Conservation (phyloP, 2,797 vertebrate species). For the Lithobates sylvaticus region DNA sequence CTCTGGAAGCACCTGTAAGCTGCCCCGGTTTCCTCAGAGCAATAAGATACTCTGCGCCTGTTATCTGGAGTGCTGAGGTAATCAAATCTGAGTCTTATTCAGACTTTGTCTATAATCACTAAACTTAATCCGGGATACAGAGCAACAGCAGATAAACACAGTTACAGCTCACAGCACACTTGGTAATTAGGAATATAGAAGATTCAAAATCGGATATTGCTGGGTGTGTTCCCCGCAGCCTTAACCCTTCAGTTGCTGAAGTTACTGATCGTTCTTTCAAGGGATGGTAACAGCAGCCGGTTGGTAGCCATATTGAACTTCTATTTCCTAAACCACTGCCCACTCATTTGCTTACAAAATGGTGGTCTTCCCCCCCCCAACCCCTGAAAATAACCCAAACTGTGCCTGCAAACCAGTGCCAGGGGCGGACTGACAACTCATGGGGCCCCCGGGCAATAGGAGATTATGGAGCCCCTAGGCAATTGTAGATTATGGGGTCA, state of each 20-base stretch:
- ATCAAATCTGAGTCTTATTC: constrained; percentile 57
- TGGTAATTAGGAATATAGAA: constrained; percentile 52
- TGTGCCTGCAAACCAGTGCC: no score
- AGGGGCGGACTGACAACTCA: no score
- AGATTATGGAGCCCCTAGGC: no score
- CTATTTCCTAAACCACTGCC: no score
- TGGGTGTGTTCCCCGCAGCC: background rate
- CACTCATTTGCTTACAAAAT: no score
- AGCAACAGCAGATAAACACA: constrained; percentile 51
- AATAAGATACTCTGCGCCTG: constrained; percentile 49
- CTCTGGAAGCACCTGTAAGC: constrained; percentile 46
- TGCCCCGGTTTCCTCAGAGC: constrained; percentile 39
- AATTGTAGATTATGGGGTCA: no score
- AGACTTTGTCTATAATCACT: constrained; percentile 44
- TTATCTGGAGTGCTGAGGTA: constrained; percentile 53
- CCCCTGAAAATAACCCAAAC: no score
- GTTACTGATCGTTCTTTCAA: no score
- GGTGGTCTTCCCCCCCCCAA: no score
- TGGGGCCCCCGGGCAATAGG: no score
- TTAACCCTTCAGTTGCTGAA: background rate
- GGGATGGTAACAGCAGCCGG: no score
- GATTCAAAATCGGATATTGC: constrained; percentile 38
- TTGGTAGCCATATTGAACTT: no score
- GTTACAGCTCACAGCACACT: constrained; percentile 48
- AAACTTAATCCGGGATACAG: constrained; percentile 58